These are phyloP conservation scores for Urophycis tenuis DNA, from an alignment of 2,797 vertebrate genomes.

Conservation along the genomic window DNA sequence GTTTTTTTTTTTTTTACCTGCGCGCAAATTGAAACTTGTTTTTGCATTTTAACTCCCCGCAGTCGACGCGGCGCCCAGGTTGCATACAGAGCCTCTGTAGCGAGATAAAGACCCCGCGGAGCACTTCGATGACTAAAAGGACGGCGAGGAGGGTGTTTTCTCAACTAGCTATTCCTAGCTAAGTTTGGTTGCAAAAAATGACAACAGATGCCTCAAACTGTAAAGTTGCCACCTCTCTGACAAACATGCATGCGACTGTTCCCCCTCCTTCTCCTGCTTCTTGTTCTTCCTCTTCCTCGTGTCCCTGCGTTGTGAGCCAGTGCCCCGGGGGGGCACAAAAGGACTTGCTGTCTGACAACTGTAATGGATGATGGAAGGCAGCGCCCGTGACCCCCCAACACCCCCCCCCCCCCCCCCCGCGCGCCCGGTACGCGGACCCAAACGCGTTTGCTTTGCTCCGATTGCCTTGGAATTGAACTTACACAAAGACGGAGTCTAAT, in stretches of 20 bases:
- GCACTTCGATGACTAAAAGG: background rate
- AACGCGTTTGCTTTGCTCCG: conserved; percentile 60
- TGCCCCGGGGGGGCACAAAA: background rate
- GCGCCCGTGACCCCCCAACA: conserved; percentile 40
- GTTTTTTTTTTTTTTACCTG: background rate
- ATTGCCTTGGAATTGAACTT: conserved; percentile 63
- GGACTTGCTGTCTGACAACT: conserved; percentile 30
- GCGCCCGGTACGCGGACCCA: too few relatives aligned
- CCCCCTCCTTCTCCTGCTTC: too few relatives aligned
- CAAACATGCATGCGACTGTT: conserved; percentile 22
- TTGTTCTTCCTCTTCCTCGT: too few relatives aligned
- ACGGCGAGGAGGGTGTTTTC: conserved; percentile 2
- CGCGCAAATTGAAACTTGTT: background rate
- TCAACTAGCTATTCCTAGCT: background rate
- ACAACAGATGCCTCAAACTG: background rate
- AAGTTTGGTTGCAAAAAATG: background rate
- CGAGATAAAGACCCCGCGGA: background rate
- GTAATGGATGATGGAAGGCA: conserved; percentile 43
- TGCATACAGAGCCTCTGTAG: background rate
- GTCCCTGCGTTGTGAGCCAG: too few relatives aligned
- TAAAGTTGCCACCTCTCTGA: background rate
- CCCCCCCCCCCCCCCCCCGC: too few relatives aligned
- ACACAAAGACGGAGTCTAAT: conserved; percentile 47
- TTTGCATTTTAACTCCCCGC: background rate
- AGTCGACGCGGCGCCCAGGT: background rate